phyloP scores from a whole-genome alignment of 1,140 invertebrate genomes.

The Palaemon carinicauda region DNA sequence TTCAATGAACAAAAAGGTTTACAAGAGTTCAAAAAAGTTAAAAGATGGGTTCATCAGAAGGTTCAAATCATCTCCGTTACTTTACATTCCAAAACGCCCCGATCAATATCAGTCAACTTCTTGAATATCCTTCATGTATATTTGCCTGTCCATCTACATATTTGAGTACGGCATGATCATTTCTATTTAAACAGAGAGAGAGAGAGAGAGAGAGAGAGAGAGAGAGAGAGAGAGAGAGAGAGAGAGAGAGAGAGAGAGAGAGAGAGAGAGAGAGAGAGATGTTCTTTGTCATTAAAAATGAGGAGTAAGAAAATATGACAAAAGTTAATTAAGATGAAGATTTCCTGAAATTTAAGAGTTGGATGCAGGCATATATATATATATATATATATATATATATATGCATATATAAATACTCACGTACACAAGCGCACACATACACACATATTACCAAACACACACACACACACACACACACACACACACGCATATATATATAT shows the following conservation, averaged over 20 bases:
- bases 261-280: not conserved
- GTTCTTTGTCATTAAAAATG: not conserved
- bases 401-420: not conserved
- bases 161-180: too few relatives aligned
- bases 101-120: too few relatives aligned
- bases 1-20: too few relatives aligned
- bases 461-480: constrained; percentile 1
- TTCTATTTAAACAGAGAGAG: constrained; percentile 15
- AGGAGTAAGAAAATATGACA: not conserved
- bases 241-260: constrained; percentile 18
- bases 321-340: not conserved
- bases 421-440: not conserved
- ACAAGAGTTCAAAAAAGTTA: too few relatives aligned
- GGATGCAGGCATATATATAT: not conserved
- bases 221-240: not conserved
- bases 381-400: not conserved
- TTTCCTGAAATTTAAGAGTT: not conserved
- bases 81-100: too few relatives aligned
- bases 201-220: constrained; percentile 25
- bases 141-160: too few relatives aligned
- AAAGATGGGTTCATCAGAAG: too few relatives aligned
- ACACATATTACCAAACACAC: not conserved
- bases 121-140: too few relatives aligned
- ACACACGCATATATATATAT: constrained; percentile 16
- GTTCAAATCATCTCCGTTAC: too few relatives aligned